phyloP scores from a whole-genome alignment of 2,113 vertebrate genomes.

The Ginglymostoma cirratum region DNA sequence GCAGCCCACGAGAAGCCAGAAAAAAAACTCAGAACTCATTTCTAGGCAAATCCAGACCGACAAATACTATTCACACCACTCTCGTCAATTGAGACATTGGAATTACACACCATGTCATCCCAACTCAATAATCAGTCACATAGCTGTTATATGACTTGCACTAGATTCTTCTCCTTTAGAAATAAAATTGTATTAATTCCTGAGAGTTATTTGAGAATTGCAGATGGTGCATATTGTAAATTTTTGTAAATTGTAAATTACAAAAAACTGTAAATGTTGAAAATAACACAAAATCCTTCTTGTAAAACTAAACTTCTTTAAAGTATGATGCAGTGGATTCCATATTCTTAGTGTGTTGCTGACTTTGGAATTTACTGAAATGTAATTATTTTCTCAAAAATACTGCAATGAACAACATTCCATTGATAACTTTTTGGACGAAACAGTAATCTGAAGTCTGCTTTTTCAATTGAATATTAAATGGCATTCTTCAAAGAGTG shows the following conservation, averaged over 20 bases:
- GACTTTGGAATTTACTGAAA: background rate
- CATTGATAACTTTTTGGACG: background rate
- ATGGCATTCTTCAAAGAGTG: background rate
- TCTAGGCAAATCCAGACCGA: background rate
- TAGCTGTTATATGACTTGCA: background rate
- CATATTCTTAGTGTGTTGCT: background rate
- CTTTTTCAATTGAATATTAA: background rate
- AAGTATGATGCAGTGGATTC: background rate
- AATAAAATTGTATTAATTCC: background rate
- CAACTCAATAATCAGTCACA: background rate
- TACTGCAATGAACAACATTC: background rate
- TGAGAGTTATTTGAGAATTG: background rate
- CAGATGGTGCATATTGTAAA: background rate
- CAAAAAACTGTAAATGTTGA: background rate
- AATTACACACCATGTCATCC: background rate
- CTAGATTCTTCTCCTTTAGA: background rate
- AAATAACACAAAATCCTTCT: background rate
- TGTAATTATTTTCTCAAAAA: background rate
- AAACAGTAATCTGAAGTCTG: background rate
- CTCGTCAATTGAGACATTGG: too few species aligned
- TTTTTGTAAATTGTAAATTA: background rate
- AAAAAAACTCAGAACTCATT: background rate
- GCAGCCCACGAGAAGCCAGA: background rate
- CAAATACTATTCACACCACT: background rate
- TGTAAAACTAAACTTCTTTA: background rate